phyloP scores from a whole-genome alignment of 30 jellyfish, hydroid and myxozoan species.

The Calvadosia cruxmelitensis region DNA sequence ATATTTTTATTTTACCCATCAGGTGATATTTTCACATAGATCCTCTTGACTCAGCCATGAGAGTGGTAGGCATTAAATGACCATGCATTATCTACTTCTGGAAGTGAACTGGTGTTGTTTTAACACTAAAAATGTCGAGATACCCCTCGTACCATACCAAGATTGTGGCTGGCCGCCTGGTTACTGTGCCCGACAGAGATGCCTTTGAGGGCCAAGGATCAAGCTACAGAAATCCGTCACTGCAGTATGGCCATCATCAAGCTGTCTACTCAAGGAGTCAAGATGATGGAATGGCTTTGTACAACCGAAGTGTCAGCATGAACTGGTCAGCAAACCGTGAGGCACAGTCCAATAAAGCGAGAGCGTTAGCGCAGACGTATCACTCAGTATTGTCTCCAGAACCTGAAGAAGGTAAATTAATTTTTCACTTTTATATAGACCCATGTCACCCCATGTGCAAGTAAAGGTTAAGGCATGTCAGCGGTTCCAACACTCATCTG shows the following conservation, averaged over 20 bases:
- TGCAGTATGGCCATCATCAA: not conserved
- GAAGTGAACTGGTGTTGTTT: no score
- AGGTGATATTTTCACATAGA: no score
- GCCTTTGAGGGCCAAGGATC: not conserved
- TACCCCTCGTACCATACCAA: not conserved
- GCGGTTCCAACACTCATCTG: no score
- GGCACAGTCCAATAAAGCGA: conserved; percentile 30
- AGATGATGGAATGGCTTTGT: not conserved
- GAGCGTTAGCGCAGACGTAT: conserved; percentile 25
- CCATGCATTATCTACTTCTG: no score
- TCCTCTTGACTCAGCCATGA: no score
- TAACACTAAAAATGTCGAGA: not conserved
- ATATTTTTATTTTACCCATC: no score
- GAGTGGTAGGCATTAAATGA: no score
- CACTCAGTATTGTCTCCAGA: conserved; percentile 37
- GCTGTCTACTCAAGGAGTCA: not conserved
- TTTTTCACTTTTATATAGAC: no score
- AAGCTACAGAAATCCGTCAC: not conserved
- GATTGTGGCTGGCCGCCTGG: not conserved
- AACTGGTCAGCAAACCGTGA: conserved; percentile 8
- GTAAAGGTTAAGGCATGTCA: no score
- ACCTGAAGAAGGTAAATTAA: conserved; percentile 8
- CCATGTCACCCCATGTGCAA: no score
- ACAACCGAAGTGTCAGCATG: not conserved
- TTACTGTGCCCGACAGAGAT: not conserved